Evolutionary conservation across 2,113 vertebrate genomes (phyloP).

Genomic region (Paradoxurus hermaphroditus): DNA sequence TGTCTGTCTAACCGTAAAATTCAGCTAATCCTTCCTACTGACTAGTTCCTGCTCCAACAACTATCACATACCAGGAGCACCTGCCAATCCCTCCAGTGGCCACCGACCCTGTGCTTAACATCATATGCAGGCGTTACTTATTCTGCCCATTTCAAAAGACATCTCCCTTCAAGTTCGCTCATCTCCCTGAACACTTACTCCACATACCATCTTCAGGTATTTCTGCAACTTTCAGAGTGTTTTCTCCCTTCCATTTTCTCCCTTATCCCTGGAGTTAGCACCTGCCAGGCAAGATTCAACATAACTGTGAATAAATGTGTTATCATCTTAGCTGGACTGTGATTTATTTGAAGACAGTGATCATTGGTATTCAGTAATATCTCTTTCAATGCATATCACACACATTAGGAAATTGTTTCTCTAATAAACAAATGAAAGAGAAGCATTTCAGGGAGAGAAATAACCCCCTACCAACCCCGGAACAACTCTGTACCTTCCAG

Average conservation of each 20-base stretch:
- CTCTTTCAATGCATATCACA: not conserved
- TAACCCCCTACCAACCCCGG: not conserved
- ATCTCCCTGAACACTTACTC: not conserved
- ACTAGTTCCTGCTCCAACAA: not conserved
- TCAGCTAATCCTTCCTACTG: not conserved
- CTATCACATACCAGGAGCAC: not conserved
- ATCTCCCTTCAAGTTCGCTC: not conserved
- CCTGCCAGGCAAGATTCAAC: not conserved
- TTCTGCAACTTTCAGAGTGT: not conserved
- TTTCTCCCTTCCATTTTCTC: not conserved
- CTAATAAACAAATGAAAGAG: not conserved
- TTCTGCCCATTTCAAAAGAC: not conserved
- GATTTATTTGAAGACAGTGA: not conserved
- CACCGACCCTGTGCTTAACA: not conserved
- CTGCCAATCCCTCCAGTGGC: not conserved
- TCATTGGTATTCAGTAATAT: not conserved
- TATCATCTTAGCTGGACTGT: not conserved
- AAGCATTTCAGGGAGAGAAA: not conserved
- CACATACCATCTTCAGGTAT: not conserved
- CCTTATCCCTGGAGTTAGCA: not conserved
- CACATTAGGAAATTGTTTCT: not conserved
- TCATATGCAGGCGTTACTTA: not conserved
- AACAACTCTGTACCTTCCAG: not conserved
- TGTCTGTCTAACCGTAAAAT: not conserved
- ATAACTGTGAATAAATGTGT: not conserved